These are phyloP conservation scores for Branchellion lobata DNA, from an alignment of 2,888 invertebrate genomes.

Conservation along the genomic window DNA sequence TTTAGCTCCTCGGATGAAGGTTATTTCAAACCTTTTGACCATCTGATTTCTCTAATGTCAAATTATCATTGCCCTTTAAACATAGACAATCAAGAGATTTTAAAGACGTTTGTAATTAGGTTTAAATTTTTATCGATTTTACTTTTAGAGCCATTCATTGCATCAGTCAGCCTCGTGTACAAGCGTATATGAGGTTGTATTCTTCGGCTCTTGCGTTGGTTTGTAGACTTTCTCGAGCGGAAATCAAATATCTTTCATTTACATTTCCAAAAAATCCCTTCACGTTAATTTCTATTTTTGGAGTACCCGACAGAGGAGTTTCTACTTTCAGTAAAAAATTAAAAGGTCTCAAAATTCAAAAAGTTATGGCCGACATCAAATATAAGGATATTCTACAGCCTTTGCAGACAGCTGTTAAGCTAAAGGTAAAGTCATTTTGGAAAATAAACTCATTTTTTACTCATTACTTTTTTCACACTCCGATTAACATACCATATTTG, in stretches of 20 bases:
- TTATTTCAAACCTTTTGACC: no score
- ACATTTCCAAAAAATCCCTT: background rate
- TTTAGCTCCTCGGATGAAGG: no score
- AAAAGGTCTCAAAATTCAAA: background rate
- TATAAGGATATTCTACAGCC: conserved; percentile 47
- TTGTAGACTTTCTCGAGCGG: background rate
- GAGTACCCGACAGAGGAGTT: background rate
- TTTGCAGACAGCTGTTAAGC: conserved; percentile 49
- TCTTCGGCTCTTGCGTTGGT: background rate
- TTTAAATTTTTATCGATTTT: no score
- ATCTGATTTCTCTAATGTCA: no score
- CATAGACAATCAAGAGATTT: no score
- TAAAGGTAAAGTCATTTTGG: conserved; percentile 42
- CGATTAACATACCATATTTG: background rate
- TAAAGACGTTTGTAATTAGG: no score
- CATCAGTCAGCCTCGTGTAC: conserved; percentile 16
- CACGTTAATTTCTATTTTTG: background rate
- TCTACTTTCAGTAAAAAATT: conserved; percentile 15
- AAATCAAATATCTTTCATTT: no score
- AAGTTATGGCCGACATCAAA: conserved; percentile 31
- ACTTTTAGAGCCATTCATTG: background rate
- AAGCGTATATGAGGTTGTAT: background rate
- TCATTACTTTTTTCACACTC: background rate
- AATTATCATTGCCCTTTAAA: no score
- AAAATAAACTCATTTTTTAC: no score